phyloP scores from a whole-genome alignment of 2,113 vertebrate genomes.

The Pavo muticus region DNA sequence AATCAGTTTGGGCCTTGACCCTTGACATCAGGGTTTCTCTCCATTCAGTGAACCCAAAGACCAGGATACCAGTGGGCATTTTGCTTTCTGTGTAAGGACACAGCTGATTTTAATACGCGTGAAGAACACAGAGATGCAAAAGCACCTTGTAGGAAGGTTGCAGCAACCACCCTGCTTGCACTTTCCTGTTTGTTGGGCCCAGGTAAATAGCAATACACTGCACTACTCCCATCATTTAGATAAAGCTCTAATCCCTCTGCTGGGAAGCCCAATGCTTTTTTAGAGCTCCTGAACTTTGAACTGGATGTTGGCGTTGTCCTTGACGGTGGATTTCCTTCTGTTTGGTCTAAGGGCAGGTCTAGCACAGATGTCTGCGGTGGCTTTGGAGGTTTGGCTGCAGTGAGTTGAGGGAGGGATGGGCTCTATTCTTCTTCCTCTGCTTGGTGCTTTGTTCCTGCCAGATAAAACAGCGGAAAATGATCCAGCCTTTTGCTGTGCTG shows the following conservation, averaged over 20 bases:
- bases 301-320: neutral
- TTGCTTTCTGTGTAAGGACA: neutral
- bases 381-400: neutral
- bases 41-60: neutral
- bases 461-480: neutral
- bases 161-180: neutral
- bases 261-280: neutral
- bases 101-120: accelerated
- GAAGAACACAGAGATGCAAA: neutral
- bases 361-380: neutral
- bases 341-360: neutral
- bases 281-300: neutral
- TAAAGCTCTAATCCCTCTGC: neutral
- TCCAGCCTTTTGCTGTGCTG: neutral
- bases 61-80: neutral
- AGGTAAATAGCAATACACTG: neutral
- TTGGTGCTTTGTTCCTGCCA: neutral
- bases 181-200: neutral
- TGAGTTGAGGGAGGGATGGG: accelerated
- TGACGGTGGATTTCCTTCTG: neutral
- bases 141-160: neutral
- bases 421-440: neutral
- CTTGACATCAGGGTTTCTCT: neutral
- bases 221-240: neutral
- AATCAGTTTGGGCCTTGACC: neutral